Evolutionary conservation across 2,113 vertebrate genomes (phyloP).

Genomic region (Orientallactaga bullata): DNA sequence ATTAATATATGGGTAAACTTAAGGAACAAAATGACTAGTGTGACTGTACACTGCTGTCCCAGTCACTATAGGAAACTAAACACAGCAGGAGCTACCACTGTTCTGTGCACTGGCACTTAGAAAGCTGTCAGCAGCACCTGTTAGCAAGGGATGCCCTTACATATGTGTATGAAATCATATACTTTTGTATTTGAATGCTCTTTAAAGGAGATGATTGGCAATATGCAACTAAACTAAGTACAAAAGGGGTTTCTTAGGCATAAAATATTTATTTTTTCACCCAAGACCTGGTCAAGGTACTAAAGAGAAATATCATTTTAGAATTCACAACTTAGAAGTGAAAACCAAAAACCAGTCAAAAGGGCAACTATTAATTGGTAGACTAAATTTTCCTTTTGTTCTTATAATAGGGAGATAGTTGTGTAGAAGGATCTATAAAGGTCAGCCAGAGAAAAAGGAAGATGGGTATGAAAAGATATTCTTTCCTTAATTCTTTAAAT

Average conservation of each 20-base stretch:
- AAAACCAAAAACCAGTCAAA: conserved; percentile 10
- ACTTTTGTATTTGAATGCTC: background rate
- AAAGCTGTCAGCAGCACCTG: background rate
- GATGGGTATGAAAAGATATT: conserved; percentile 39
- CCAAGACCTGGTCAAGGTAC: conserved; percentile 37
- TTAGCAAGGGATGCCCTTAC: background rate
- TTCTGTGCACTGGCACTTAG: background rate
- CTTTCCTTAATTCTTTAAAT: conserved; percentile 66
- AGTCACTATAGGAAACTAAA: background rate
- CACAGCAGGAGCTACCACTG: background rate
- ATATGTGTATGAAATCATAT: background rate
- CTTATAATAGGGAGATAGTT: background rate
- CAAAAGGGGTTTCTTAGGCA: background rate
- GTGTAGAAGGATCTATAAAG: background rate
- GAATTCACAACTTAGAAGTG: conserved; percentile 48
- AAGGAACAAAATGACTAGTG: conserved; percentile 22
- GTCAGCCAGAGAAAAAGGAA: conserved; percentile 28
- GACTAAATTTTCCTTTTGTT: background rate
- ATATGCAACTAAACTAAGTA: background rate
- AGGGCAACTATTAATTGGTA: background rate
- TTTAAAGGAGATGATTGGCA: conserved; percentile 28
- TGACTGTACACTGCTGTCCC: background rate
- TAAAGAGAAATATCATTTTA: conserved; percentile 14
- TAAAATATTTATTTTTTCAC: conserved; percentile 35
- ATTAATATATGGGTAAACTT: background rate